Evolutionary conservation across 2,888 invertebrate genomes (phyloP), one percentile per base, ranked within the genome.

Genomic region (Tiliacea citrago): DNA sequence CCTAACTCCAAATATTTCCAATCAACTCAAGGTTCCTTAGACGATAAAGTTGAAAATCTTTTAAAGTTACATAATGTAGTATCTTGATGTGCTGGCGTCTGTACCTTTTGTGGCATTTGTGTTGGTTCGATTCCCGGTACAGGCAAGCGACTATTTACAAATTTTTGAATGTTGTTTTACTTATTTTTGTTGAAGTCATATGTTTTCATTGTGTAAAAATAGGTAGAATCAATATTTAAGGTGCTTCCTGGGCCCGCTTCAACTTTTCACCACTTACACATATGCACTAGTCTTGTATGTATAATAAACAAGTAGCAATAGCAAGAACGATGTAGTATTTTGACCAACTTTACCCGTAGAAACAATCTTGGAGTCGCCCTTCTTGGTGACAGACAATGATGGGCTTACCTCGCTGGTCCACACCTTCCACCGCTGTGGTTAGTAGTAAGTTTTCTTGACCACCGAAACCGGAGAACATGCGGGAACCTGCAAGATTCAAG

Each of bases 381-480:
- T 98, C 86, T 97, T 98, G 9, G 98, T 98, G 66, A 95, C 94
- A 0, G 99, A 99, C 99, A 86, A 99, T 98, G 91, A 99, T 99
- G 8, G 99, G 98, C 92, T 98, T 99, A 39, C 99, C 99, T 84
- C 96, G 96, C 0, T 99, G 99, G 93, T 99, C 99, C 4, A 97
- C 91, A 2, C 98, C 97, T 91, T 98, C 98, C 0, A 98, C 99
- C 4, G 99, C 98, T 99, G 73, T 99, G 97, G 85, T 99, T 98
- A 93, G 99, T 99, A n/a, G n/a, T n/a, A n/a, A n/a, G 95, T 99
- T 99, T 58, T 99, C 98, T 92, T 99, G 99, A 0, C 99, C 99
- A 16, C 99, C 99, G 93, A 99, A 99, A 13, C 99, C 99, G 0
- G 98, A 98, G 91, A 97, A 98, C 97, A 97, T 97, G 76, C 97